These are phyloP conservation scores for Noctilio leporinus DNA, from an alignment of 2,113 vertebrate genomes.

Conservation along the genomic window DNA sequence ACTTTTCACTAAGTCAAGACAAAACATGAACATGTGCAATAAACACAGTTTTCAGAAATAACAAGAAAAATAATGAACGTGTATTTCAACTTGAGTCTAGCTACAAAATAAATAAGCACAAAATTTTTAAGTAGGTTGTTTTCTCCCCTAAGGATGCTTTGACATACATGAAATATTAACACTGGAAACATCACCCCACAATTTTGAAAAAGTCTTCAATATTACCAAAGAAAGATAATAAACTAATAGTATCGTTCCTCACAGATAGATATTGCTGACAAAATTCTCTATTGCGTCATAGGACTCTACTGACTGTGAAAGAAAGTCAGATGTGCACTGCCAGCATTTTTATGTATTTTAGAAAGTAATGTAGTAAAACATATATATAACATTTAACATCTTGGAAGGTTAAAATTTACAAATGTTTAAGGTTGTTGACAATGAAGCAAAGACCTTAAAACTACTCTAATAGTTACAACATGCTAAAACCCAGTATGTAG, in stretches of 20 bases:
- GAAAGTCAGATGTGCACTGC: not conserved
- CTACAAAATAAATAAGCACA: not conserved
- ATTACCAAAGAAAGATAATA: slow-evolving; percentile 24
- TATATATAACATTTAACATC: not conserved
- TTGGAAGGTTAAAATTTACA: not conserved
- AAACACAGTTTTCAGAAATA: not conserved
- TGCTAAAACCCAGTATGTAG: not conserved
- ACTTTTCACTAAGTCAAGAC: not conserved
- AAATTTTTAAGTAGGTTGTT: not conserved
- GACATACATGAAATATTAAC: not conserved
- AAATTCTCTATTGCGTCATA: not conserved
- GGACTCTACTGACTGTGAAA: not conserved
- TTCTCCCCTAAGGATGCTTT: not conserved
- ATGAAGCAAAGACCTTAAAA: not conserved
- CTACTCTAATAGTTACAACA: not conserved
- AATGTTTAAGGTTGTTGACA: not conserved
- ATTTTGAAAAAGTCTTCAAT: not conserved
- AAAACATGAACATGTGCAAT: not conserved
- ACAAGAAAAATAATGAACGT: not conserved
- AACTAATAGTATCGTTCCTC: not conserved
- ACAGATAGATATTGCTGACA: not conserved
- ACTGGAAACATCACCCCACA: not conserved
- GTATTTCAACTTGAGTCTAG: not conserved
- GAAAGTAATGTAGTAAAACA: not conserved
- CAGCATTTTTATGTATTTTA: not conserved